Evolutionary conservation across 2,797 vertebrate genomes (phyloP).

Genomic region (Aldrovandia affinis): DNA sequence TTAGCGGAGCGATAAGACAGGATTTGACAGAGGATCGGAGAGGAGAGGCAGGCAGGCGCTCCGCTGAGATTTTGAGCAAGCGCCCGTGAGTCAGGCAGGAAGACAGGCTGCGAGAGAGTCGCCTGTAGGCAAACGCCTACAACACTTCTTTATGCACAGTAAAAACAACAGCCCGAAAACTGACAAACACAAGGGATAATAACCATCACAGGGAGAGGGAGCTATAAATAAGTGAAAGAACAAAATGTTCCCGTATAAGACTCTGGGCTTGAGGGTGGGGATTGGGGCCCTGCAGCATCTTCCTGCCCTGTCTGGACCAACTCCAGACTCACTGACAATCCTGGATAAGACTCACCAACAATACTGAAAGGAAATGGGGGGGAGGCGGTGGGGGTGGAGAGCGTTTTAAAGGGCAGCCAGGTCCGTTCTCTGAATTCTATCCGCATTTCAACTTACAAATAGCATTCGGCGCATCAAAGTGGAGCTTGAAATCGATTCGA

Average conservation of each 20-base stretch:
- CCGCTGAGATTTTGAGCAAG: constrained; percentile 18
- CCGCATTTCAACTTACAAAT: neutral
- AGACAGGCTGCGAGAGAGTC: constrained; percentile 53
- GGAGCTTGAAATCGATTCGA: neutral
- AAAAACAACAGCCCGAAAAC: constrained; percentile 38
- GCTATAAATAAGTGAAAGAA: constrained; percentile 59
- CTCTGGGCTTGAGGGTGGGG: neutral
- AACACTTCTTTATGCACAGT: constrained; percentile 51
- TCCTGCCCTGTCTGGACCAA: neutral
- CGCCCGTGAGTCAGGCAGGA: constrained; percentile 22
- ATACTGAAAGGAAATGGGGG: neutral
- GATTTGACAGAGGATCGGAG: constrained; percentile 54
- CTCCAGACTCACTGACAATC: neutral
- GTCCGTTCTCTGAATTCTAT: neutral
- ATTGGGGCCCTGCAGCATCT: neutral
- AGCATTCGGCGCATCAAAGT: neutral
- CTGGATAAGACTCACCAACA: neutral
- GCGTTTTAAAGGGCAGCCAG: neutral
- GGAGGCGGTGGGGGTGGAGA: neutral
- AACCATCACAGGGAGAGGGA: constrained; percentile 64
- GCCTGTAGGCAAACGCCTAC: constrained; percentile 72
- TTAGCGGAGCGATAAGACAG: neutral
- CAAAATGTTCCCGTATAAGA: constrained; percentile 4
- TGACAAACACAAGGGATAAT: constrained; percentile 64
- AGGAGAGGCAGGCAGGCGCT: constrained; percentile 19